Conservation (phyloP, 2,113 vertebrate species). For the Malurus elegans region DNA sequence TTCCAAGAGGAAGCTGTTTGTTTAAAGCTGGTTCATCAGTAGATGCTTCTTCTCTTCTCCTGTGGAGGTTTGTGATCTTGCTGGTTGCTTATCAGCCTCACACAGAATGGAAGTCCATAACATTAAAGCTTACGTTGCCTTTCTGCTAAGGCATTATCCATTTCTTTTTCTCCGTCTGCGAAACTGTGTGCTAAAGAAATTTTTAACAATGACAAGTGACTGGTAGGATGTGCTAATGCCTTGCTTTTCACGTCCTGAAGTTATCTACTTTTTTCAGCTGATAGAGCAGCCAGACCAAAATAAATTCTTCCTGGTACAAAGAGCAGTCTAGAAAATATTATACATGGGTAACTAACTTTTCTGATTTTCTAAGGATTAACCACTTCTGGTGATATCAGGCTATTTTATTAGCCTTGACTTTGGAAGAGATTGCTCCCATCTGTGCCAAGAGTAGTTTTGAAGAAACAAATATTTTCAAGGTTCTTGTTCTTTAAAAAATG, state of each 20-base stretch:
- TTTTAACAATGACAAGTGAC: not conserved
- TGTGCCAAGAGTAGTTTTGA: not conserved
- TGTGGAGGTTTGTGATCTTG: not conserved
- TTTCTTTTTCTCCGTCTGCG: not conserved
- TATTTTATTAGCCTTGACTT: not conserved
- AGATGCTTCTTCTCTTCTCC: not conserved
- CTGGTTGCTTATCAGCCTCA: not conserved
- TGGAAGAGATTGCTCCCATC: not conserved
- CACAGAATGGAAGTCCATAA: not conserved
- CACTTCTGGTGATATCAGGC: not conserved
- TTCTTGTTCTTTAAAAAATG: not conserved
- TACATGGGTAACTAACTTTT: not conserved
- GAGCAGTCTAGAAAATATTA: not conserved
- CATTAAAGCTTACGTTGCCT: not conserved
- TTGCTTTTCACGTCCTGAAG: not conserved
- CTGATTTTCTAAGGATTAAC: not conserved
- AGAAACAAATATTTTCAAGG: not conserved
- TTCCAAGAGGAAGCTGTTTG: not conserved
- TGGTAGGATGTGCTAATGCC: not conserved
- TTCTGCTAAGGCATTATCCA: not conserved
- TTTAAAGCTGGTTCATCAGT: not conserved
- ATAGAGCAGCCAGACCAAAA: not conserved
- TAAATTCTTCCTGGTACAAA: not conserved
- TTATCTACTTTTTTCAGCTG: not conserved
- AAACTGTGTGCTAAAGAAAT: not conserved